Evolutionary conservation across 2,888 invertebrate species (phyloP).

Genomic region (Hipparchia semele): DNA sequence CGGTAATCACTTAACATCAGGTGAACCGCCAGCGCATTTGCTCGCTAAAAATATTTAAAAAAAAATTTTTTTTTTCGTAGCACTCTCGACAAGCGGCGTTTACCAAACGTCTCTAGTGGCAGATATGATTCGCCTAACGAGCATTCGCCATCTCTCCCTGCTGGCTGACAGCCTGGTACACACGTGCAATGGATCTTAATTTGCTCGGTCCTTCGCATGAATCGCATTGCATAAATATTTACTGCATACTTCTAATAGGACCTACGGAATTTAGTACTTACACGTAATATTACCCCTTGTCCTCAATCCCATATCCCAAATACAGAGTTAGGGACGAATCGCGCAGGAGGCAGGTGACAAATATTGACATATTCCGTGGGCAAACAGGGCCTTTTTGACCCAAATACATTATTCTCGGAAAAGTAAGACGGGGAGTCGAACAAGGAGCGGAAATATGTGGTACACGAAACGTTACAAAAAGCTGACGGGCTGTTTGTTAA

Average conservation of each 20-base stretch:
- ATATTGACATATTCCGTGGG: constrained; percentile 59
- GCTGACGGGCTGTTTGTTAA: constrained; percentile 38
- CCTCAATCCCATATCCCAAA: constrained; percentile 20
- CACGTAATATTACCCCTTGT: background rate
- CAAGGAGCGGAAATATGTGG: constrained; percentile 24
- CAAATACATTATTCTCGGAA: constrained; percentile 64
- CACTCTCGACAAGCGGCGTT: no score
- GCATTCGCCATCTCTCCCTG: no score
- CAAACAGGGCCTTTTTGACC: constrained; percentile 60
- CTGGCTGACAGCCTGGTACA: background rate
- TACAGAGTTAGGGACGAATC: constrained; percentile 31
- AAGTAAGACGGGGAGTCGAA: constrained; percentile 38
- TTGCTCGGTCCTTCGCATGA: no score
- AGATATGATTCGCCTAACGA: no score
- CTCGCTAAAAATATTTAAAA: no score
- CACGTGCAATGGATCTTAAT: background rate
- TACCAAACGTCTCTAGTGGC: no score
- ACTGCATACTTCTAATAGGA: no score
- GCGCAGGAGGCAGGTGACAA: constrained; percentile 51
- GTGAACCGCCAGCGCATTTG: no score
- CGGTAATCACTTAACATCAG: no score
- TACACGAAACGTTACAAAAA: constrained; percentile 21
- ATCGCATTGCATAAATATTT: no score
- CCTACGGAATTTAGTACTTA: constrained; percentile 30
- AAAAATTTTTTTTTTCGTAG: no score